Conservation (phyloP, 2,888 invertebrate species). For the Quadroppia sp. region DNA sequence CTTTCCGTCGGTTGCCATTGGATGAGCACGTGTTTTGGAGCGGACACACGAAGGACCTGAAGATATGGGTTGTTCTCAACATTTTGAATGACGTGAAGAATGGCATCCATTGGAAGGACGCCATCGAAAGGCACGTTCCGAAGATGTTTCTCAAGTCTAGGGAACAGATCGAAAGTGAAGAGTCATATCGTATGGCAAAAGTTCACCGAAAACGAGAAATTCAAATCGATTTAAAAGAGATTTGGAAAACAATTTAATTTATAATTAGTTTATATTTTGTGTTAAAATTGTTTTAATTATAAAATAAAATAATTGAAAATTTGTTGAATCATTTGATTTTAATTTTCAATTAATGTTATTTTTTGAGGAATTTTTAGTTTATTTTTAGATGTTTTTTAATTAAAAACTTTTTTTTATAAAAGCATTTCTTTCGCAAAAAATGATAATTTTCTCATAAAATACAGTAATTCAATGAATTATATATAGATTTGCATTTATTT, state of each 20-base stretch:
- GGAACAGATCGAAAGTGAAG: slow-evolving; percentile 5
- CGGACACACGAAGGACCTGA: slow-evolving; percentile 15
- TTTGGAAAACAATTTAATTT: not conserved
- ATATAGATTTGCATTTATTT: no score
- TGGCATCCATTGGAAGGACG: not conserved
- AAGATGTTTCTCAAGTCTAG: not conserved
- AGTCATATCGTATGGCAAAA: not conserved
- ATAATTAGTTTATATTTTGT: not conserved
- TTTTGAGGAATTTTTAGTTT: no score
- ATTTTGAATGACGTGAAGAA: slow-evolving; percentile 19
- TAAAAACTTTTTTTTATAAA: no score
- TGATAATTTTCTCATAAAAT: no score
- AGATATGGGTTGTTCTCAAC: not conserved
- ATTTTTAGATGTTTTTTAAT: no score
- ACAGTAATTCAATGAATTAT: no score
- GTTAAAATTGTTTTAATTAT: not conserved
- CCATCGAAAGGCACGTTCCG: slow-evolving; percentile 11
- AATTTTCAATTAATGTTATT: no score
- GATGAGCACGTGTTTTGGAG: not conserved
- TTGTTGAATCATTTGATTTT: no score
- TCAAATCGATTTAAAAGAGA: not conserved
- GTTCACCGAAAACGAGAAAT: not conserved
- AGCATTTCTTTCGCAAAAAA: no score
- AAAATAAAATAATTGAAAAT: not conserved
- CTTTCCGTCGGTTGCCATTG: not conserved